Base-by-base conservation (phyloP, 2,888 invertebrate species). In the Xiphydria camelus region DNA sequence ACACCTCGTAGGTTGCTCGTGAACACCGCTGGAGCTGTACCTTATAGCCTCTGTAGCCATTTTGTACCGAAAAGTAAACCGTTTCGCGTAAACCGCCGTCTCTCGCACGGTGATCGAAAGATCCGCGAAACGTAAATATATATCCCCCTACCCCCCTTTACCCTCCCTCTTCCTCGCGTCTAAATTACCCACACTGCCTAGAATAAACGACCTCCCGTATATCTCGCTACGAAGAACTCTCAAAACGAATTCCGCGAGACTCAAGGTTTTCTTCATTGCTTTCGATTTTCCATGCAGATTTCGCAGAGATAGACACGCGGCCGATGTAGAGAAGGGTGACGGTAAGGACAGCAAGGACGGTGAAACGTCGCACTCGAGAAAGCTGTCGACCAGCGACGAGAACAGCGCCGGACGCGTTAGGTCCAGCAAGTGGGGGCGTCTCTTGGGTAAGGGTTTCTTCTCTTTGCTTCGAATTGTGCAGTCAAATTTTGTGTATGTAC, bases 351-450 rank as follows among this genome's bases (percentile, higher is more conserved):
- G 54, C 47, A 75, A 73, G 59, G 78, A 77, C 52, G 76, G 76
- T 43, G 72, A 79, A 47, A 75, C 78, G 4, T 74, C 80, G 55
- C 79, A 80, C 21, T 76, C 79, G 2, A 80, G 80, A 9, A 82
- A 82, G 63, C 62, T 79, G 29, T 79, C 80, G 7, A 77, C 80
- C 17, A 77, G 79, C 12, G 80, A 81, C 5, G 82, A 80, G 57
- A 78, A 76, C 60, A 78, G 79, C 65, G 79, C 79, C 60, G 77
- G 77, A 58, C 79, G 80, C 62, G 80, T 79, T 47, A 77, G 80
- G 63, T 75, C 81, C 57, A 82, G 88, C 76, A 90, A 90, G 79
- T 91, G 91, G 91, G 90, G 91, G 43, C 83, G 91, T 51, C 80
- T 91, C 65, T 79, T 90, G 73, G 88, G 90, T 67, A 86, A 86